These are phyloP conservation scores for Agapetus fuscipes DNA, from an alignment of 2,888 invertebrate genomes.

Conservation along the genomic window DNA sequence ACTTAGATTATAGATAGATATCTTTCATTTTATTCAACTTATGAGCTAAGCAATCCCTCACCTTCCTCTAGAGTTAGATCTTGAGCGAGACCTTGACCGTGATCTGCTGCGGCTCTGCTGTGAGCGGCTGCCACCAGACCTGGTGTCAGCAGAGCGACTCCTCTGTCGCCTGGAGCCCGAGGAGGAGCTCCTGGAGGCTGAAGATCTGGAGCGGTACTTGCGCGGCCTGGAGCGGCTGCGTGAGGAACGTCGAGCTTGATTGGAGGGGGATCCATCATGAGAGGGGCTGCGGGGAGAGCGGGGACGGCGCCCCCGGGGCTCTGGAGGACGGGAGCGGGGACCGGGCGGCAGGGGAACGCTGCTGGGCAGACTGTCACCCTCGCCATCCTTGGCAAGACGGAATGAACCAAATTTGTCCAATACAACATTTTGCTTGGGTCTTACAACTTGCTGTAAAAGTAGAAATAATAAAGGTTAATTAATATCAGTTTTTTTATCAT, in stretches of 20 bases:
- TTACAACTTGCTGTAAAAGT: too few species aligned
- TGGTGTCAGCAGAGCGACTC: slow-evolving; percentile 49
- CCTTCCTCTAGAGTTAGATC: slow-evolving; percentile 47
- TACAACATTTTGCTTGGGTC: slow-evolving; percentile 46
- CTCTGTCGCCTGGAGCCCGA: slow-evolving; percentile 30
- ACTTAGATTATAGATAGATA: too few species aligned
- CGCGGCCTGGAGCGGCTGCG: slow-evolving; percentile 52
- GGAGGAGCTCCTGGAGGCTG: slow-evolving; percentile 39
- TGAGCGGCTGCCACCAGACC: slow-evolving; percentile 53
- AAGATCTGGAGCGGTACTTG: slow-evolving; percentile 56
- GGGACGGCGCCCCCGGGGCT: slow-evolving; percentile 38
- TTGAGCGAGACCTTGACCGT: slow-evolving; percentile 47
- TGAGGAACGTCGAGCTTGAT: slow-evolving; percentile 33
- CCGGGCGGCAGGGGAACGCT: slow-evolving; percentile 36
- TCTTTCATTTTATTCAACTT: too few species aligned
- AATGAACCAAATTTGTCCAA: slow-evolving; percentile 66
- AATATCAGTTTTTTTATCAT: too few species aligned
- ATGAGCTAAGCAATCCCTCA: slow-evolving; percentile 20
- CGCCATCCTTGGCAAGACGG: slow-evolving; percentile 50
- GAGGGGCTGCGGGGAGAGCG: slow-evolving; percentile 30
- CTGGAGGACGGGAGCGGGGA: slow-evolving; percentile 44
- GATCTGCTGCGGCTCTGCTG: slow-evolving; percentile 43
- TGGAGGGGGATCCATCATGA: slow-evolving; percentile 19
- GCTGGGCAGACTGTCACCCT: slow-evolving; percentile 29
- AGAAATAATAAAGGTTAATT: too few species aligned